Evolutionary conservation across 1,140 invertebrate species (phyloP), one percentile per base, ranked within the genome.

Genomic region (Leucophenga varia): DNA sequence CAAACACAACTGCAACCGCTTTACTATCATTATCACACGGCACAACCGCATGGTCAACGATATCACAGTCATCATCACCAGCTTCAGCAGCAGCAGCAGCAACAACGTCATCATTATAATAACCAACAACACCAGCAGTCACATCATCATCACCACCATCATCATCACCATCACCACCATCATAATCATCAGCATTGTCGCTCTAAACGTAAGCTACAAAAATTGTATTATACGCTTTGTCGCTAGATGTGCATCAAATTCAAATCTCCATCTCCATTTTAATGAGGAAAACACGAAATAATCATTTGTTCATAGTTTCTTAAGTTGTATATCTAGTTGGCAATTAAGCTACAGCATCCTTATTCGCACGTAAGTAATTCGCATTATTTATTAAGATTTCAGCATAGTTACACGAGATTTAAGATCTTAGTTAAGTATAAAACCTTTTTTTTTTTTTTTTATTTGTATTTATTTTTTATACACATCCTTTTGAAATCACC

Each of bases 201-300:
- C 58, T 64, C 67, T 46, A 72, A 72, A 68, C 68, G 68, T 59
- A 72, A 64, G 59, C 54, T 72, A 58, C 68, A 72, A 58, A 72
- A 72, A 64, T 57, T 72, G 60, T 72, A 72, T 72, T 72, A 71
- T 68, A 68, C 68, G 51, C 67, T 71, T 64, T 71, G 67, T 54
- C 67, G 67, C 61, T 71, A 68, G 69, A 64, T 59, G 52, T 48
- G 55, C 67, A 65, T 41, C 32, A 34, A n/a, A 34, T 14, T 14
- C 12, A n/a, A 34, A 34, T 14, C 12, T 34, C 12, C 32, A 34
- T 34, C 12, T 34, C 16, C 16, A 34, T 10, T 34, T 34, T 7
- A 34, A 34, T 4, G 4, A n/a, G 8, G 32, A 34, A 49, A 52
- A 38, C 54, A 59, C 41, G 22, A 25, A 25, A 25, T n/a, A n/a